These are phyloP conservation scores for Smithornis capensis DNA, from an alignment of 2,113 vertebrate genomes.

Conservation along the genomic window DNA sequence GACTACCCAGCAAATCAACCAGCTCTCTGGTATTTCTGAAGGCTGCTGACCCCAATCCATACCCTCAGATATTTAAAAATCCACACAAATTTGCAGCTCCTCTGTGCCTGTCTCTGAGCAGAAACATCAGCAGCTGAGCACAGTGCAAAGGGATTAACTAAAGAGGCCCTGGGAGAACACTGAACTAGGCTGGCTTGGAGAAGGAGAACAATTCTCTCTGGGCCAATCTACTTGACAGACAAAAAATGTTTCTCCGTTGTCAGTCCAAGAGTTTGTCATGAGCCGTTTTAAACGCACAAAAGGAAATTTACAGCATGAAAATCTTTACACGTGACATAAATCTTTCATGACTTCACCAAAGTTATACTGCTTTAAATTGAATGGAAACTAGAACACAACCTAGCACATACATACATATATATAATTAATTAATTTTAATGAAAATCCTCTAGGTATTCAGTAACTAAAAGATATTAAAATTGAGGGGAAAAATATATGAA, in stretches of 20 bases:
- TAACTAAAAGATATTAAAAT: neutral
- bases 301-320: neutral
- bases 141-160: neutral
- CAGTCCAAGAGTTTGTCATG: neutral
- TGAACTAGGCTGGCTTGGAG: neutral
- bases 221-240: neutral
- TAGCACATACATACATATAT: accelerated
- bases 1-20: neutral
- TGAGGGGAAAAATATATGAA: neutral
- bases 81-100: neutral
- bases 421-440: neutral
- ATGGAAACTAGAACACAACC: neutral
- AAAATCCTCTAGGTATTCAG: neutral
- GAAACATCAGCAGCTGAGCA: accelerated
- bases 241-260: neutral
- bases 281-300: accelerated
- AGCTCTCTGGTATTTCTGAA: neutral
- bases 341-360: neutral
- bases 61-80: neutral
- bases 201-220: neutral
- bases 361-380: neutral
- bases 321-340: neutral
- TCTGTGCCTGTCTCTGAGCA: neutral
- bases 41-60: neutral
- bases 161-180: neutral